phyloP scores from a whole-genome alignment of 2,888 invertebrate species.

The Malthinus flaveolus region DNA sequence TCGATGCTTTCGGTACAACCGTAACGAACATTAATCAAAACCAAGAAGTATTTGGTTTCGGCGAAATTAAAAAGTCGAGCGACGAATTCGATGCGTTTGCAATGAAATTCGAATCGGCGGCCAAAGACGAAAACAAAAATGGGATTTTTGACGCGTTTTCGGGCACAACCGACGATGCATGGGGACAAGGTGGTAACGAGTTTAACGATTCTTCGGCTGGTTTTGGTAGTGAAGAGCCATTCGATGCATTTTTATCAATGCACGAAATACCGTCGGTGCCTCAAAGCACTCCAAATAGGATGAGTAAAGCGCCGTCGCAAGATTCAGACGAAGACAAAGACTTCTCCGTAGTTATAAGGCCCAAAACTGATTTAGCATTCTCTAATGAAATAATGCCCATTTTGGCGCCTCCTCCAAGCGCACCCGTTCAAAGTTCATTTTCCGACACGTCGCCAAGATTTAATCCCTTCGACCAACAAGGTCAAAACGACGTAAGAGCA shows the following conservation, averaged over 20 bases:
- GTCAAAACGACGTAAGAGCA: slow-evolving; percentile 52
- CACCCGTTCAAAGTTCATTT: slow-evolving; percentile 57
- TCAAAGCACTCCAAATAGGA: slow-evolving; percentile 66
- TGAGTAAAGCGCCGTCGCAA: slow-evolving; percentile 66
- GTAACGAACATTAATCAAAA: slow-evolving; percentile 12
- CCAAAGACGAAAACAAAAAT: slow-evolving; percentile 54
- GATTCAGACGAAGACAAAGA: slow-evolving; percentile 80
- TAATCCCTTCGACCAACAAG: slow-evolving; percentile 77
- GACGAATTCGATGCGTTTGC: slow-evolving; percentile 87
- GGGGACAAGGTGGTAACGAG: slow-evolving; percentile 51
- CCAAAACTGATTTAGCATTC: slow-evolving; percentile 58
- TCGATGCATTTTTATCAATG: slow-evolving; percentile 81
- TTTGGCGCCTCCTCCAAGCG: slow-evolving; percentile 74
- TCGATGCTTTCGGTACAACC: slow-evolving; percentile 29
- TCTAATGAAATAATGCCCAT: slow-evolving; percentile 66
- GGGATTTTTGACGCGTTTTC: slow-evolving; percentile 62
- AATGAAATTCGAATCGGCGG: slow-evolving; percentile 81
- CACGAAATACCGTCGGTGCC: slow-evolving; percentile 72
- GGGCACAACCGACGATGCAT: slow-evolving; percentile 49
- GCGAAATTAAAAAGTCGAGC: slow-evolving; percentile 16
- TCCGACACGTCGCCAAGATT: slow-evolving; percentile 68
- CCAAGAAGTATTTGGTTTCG: slow-evolving; percentile 34
- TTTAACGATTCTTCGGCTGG: slow-evolving; percentile 51
- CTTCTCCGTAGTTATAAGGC: slow-evolving; percentile 79
- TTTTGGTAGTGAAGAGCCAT: slow-evolving; percentile 73